phyloP scores from a whole-genome alignment of 2,113 vertebrate species.

The Protobothrops mucrosquamatus region DNA sequence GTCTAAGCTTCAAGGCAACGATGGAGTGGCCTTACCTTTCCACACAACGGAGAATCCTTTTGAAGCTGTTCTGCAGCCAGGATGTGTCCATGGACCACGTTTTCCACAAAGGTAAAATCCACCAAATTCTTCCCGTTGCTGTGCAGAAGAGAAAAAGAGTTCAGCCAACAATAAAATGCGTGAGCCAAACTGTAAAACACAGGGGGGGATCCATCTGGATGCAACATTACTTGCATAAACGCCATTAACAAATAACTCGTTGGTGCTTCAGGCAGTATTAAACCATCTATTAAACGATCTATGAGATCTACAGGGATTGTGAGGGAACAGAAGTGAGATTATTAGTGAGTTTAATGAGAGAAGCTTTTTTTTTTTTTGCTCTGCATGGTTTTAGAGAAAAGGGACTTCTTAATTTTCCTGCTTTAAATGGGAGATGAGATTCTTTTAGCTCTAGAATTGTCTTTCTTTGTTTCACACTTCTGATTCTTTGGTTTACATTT shows the following conservation, averaged over 20 bases:
- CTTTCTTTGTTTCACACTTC: background rate
- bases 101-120: constrained; percentile 97
- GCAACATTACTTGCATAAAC: background rate
- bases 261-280: too few species aligned
- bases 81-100: constrained; percentile 95
- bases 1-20: background rate
- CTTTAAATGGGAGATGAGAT: background rate
- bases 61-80: constrained; percentile 88
- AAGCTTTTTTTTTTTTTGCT: background rate
- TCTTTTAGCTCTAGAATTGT: background rate
- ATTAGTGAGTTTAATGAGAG: background rate
- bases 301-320: background rate
- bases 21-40: constrained; percentile 72
- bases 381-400: background rate
- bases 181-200: background rate
- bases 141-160: constrained; percentile 12
- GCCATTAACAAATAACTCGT: background rate
- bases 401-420: background rate
- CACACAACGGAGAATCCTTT: constrained; percentile 76
- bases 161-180: too few species aligned
- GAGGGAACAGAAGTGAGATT: background rate
- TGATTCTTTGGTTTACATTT: background rate
- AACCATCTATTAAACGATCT: background rate
- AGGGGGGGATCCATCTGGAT: background rate
- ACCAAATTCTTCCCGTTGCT: constrained; percentile 93